These are phyloP conservation scores for Heliconius ismenius DNA, from an alignment of 2,888 invertebrate genomes.

Conservation along the genomic window DNA sequence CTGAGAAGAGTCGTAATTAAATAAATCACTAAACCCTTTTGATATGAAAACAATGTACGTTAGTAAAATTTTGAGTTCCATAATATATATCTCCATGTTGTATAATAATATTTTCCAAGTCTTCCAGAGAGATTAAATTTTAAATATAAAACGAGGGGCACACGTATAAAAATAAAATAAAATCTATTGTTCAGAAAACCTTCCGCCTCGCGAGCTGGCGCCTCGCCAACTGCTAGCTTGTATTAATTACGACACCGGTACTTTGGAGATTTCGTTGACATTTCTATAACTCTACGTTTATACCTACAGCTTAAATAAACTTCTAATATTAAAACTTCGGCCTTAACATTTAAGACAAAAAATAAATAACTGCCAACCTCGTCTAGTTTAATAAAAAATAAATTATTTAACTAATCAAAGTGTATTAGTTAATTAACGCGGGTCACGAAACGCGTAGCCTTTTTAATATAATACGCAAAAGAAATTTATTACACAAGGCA, in stretches of 20 bases:
- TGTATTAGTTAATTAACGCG: constrained; percentile 1
- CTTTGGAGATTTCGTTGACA: constrained; percentile 13
- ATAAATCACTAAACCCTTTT: too few species aligned
- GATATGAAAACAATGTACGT: too few species aligned
- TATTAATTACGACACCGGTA: constrained; percentile 31
- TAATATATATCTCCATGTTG: background rate
- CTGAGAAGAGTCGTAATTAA: too few species aligned
- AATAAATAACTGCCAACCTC: background rate
- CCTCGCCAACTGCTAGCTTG: constrained; percentile 26
- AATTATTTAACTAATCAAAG: background rate
- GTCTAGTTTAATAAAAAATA: background rate
- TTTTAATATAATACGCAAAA: background rate
- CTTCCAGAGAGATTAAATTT: constrained; percentile 21
- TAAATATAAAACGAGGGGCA: constrained; percentile 21
- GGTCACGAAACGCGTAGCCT: background rate
- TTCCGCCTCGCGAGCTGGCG: constrained; percentile 24
- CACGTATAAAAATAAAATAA: constrained; percentile 23
- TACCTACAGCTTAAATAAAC: background rate
- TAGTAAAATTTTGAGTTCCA: too few species aligned
- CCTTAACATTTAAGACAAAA: background rate
- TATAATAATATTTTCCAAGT: background rate
- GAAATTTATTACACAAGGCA: background rate
- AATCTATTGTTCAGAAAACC: constrained; percentile 27
- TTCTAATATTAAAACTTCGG: background rate
- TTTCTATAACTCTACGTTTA: background rate